These are phyloP conservation scores for Lepilemur septentrionalis DNA, from an alignment of 2,797 vertebrate genomes.

Conservation along the genomic window DNA sequence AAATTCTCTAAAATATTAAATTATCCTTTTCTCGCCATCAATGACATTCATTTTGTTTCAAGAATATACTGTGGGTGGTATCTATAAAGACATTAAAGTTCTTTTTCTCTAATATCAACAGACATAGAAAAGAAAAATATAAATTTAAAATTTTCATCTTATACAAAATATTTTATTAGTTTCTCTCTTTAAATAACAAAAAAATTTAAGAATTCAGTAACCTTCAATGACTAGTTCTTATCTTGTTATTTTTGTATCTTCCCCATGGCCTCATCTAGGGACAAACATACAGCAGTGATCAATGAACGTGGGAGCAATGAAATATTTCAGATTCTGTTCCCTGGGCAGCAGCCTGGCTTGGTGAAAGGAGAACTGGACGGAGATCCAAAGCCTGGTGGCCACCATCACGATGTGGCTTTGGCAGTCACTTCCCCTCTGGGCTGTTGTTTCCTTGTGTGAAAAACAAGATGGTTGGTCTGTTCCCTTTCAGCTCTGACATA, in stretches of 20 bases:
- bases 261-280: neutral
- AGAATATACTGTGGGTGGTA: neutral
- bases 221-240: neutral
- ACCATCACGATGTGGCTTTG: rapidly evolving
- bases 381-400: neutral
- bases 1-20: neutral
- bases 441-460: neutral
- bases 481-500: neutral
- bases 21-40: neutral
- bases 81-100: neutral
- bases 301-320: neutral
- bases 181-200: slow-evolving; percentile 28
- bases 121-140: neutral
- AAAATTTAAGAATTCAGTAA: neutral
- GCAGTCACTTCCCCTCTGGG: neutral
- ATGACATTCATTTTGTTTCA: slow-evolving; percentile 32
- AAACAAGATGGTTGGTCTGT: neutral
- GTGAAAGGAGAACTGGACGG: neutral
- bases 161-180: neutral
- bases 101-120: slow-evolving; percentile 43
- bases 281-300: neutral
- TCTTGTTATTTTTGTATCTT: neutral
- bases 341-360: neutral
- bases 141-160: slow-evolving; percentile 35
- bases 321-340: neutral